phyloP scores from a whole-genome alignment of 2,113 vertebrate genomes.

The Indicator maculatus region DNA sequence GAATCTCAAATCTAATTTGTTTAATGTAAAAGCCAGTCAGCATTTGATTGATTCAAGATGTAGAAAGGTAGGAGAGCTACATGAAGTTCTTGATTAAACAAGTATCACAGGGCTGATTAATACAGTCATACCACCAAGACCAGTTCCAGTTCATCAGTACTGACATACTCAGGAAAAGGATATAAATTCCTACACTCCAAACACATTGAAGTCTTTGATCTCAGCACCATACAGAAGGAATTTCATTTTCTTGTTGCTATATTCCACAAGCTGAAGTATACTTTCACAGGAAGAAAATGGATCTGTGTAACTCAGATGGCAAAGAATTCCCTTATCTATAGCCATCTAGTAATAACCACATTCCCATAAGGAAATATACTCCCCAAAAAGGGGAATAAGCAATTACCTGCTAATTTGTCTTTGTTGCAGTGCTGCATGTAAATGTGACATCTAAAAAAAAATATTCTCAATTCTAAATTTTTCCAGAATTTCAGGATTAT shows the following conservation, averaged over 20 bases:
- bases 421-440: background rate
- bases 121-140: background rate
- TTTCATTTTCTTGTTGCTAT: background rate
- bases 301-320: background rate
- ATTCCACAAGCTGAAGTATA: background rate
- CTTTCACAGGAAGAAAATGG: background rate
- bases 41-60: conserved; percentile 53
- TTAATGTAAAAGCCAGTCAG: conserved; percentile 29
- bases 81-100: conserved; percentile 48
- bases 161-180: background rate
- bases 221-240: background rate
- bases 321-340: background rate
- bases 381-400: background rate
- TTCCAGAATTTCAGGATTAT: background rate
- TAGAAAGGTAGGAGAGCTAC: conserved; percentile 29
- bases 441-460: background rate
- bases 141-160: background rate
- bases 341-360: background rate
- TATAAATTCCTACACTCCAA: background rate
- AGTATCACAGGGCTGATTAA: conserved; percentile 45
- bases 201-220: background rate
- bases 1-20: conserved; percentile 58
- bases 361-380: background rate
- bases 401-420: background rate
- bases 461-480: background rate